These are phyloP conservation scores for Malthinus seriepunctatus DNA, from an alignment of 2,888 invertebrate genomes.

Conservation along the genomic window DNA sequence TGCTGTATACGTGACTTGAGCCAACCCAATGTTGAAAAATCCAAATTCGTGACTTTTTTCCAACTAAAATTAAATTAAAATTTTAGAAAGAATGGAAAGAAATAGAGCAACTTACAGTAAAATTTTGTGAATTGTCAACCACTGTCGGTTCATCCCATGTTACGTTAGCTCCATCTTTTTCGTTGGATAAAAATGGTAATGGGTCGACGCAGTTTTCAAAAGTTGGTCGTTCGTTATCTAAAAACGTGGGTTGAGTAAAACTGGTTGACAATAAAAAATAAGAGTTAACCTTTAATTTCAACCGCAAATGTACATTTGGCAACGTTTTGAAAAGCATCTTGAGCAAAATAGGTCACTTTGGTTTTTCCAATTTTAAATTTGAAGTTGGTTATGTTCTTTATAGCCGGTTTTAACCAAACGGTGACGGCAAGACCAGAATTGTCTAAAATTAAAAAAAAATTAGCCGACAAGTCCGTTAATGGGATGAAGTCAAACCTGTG, in stretches of 20 bases:
- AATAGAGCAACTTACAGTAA: constrained; percentile 39
- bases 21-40: constrained; percentile 60
- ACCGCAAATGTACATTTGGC: constrained; percentile 65
- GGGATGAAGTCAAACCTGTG: neutral
- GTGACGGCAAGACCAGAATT: constrained; percentile 61
- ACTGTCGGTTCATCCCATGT: constrained; percentile 63
- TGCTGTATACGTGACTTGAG: constrained; percentile 62
- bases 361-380: constrained; percentile 63
- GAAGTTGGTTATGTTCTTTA: constrained; percentile 52
- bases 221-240: constrained; percentile 61
- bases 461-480: neutral
- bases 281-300: constrained; percentile 56
- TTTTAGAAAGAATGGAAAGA: neutral
- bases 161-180: constrained; percentile 52
- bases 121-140: constrained; percentile 60
- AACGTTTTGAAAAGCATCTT: constrained; percentile 63
- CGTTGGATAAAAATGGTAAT: constrained; percentile 53
- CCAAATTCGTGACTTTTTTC: constrained; percentile 54
- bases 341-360: constrained; percentile 64
- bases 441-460: constrained; percentile 49
- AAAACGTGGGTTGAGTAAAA: neutral
- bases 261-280: neutral
- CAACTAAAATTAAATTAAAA: constrained; percentile 37
- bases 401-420: constrained; percentile 63
- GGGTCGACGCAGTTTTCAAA: constrained; percentile 65